Evolutionary conservation across 2,113 vertebrate species (phyloP).

Genomic region (Tychaedon coryphoeus): DNA sequence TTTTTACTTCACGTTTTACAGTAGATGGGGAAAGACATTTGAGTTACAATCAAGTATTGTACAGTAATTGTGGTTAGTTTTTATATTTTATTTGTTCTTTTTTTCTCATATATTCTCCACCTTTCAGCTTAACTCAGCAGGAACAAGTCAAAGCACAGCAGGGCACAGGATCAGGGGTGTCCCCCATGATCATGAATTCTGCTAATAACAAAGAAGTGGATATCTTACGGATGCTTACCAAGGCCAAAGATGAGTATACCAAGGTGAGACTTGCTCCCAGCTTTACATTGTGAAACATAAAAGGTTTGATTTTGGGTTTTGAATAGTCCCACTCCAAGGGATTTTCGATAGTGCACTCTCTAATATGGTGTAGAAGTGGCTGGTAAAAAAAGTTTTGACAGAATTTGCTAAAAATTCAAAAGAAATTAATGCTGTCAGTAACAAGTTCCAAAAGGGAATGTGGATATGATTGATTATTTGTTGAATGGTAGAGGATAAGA

Average conservation of each 20-base stretch:
- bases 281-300: not conserved
- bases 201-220: conserved; percentile 83
- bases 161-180: conserved; percentile 66
- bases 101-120: not conserved
- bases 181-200: conserved; percentile 67
- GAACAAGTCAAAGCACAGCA: conserved; percentile 85
- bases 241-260: conserved; percentile 90
- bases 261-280: conserved; percentile 77
- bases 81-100: not conserved
- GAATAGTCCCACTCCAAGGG: not conserved
- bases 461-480: not conserved
- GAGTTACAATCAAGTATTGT: not conserved
- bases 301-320: not conserved
- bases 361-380: not conserved
- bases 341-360: not conserved
- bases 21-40: not conserved
- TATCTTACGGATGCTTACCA: conserved; percentile 92
- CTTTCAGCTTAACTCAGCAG: conserved; percentile 84
- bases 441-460: not conserved
- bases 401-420: not conserved
- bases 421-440: not conserved
- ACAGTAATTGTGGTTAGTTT: not conserved
- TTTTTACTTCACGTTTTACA: not conserved
- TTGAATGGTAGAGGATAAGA: not conserved
- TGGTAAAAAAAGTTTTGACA: not conserved